Base-by-base conservation (phyloP, 2,888 invertebrate species). In the Pheosia tremula region DNA sequence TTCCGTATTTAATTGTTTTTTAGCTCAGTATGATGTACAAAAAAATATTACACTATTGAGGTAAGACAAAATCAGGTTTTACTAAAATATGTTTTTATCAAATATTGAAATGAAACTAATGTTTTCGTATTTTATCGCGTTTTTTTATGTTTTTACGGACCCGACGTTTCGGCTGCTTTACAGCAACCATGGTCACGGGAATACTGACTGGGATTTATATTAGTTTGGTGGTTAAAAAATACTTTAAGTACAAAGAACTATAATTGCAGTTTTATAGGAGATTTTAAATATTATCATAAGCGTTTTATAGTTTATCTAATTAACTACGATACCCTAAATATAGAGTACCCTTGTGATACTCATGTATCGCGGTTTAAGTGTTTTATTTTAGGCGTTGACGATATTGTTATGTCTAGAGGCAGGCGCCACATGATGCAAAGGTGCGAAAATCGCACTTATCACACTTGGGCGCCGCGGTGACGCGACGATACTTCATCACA, bases 361-460 rank as follows among this genome's bases (percentile, higher is more conserved):
- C 56, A n/a, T 45, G 8, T 80, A 89, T 83, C 71, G 82, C 78
- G 75, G 80, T 85, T 81, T 87, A 87, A 91, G 91, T 90, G 90
- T 78, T 89, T 87, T 89, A 89, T 89, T 89, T 87, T 77, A 79
- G 78, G 79, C 78, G 82, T 79, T 81, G 83, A 81, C 77, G 78
- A 78, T 70, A 72, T 80, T 88, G 88, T 89, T 89, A 80, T 86
- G 89, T 88, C 88, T 89, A 80, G 67, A 63, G 64, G 66, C 59
- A 66, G 69, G 70, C 89, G 90, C 87, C 89, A 72, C 62, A 64
- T 66, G 71, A 75, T 73, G 77, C 57, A 64, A 78, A 85, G 86
- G 86, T 86, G 87, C 77, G 81, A 86, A 56, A 56, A 79, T 63
- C 60, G 45, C 41, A 37, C 66, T 62, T 55, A 55, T 39, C 10